Percentiles rank a stretch among this genome's conserved stretches.
Conservation (phyloP, 2,888 invertebrate species). For the Ceraclea dissimilis region DNA sequence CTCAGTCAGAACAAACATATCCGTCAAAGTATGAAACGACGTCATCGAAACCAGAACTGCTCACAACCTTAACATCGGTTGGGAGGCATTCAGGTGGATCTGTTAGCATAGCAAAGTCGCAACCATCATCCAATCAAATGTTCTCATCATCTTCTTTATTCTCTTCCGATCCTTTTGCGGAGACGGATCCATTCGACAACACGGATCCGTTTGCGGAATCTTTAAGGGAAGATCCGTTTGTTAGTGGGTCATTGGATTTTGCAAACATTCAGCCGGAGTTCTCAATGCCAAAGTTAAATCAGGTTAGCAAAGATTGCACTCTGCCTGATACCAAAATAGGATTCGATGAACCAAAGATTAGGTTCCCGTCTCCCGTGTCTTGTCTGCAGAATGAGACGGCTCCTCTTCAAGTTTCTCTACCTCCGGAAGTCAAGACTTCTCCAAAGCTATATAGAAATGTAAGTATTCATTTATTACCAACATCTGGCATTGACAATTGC, state of each 20-base stretch:
- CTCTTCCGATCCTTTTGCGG: constrained; percentile 55
- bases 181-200: constrained; percentile 66
- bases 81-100: constrained; percentile 42
- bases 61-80: constrained; percentile 40
- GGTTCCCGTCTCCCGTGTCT: constrained; percentile 11
- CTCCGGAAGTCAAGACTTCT: constrained; percentile 52
- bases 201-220: constrained; percentile 59
- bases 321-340: constrained; percentile 28
- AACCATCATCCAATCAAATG: constrained; percentile 33
- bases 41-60: constrained; percentile 31
- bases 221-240: constrained; percentile 56
- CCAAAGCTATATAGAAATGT: constrained; percentile 43
- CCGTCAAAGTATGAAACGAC: constrained; percentile 31
- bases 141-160: constrained; percentile 38
- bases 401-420: constrained; percentile 61
- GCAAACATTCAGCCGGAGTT: constrained; percentile 15
- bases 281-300: constrained; percentile 30
- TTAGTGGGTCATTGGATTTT: constrained; percentile 31
- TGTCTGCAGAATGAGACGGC: constrained; percentile 44
- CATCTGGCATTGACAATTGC: too few relatives aligned
- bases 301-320: constrained; percentile 32
- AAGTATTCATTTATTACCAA: constrained; percentile 14
- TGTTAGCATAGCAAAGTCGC: constrained; percentile 37
- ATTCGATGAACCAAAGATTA: constrained; percentile 29
- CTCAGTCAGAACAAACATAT: constrained; percentile 27